phyloP scores from a whole-genome alignment of 2,797 vertebrate species.

The Myotis daubentonii region DNA sequence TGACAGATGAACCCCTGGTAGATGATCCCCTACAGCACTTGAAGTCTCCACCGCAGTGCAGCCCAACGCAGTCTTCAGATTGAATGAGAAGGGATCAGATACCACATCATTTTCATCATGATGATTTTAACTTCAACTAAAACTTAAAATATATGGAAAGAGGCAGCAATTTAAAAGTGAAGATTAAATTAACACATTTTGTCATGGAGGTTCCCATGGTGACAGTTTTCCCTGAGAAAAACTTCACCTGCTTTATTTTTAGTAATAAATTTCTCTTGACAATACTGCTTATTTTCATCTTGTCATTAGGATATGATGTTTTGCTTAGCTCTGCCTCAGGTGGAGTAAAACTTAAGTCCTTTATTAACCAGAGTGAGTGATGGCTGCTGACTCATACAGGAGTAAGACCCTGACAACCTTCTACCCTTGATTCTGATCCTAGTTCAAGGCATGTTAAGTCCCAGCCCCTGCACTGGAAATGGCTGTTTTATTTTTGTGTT shows the following conservation, averaged over 20 bases:
- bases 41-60: constrained; percentile 83
- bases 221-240: constrained; percentile 21
- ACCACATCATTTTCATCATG: background rate
- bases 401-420: background rate
- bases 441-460: background rate
- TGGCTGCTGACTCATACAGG: background rate
- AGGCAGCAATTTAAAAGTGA: background rate
- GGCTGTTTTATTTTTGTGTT: background rate
- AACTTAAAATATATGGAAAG: constrained; percentile 7
- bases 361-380: background rate
- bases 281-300: constrained; percentile 63
- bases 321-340: constrained; percentile 4
- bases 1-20: constrained; percentile 83
- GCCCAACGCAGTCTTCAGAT: constrained; percentile 68
- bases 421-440: background rate
- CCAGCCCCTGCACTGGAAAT: background rate
- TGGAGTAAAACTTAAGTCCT: constrained; percentile 7
- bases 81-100: background rate
- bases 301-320: constrained; percentile 29
- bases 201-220: constrained; percentile 17
- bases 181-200: constrained; percentile 1
- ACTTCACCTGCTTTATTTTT: constrained; percentile 71
- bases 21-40: constrained; percentile 81
- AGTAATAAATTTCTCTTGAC: constrained; percentile 78
- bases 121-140: constrained; percentile 26